A percentile compares a stretch with the other conserved stretches of the same genome.
These are phyloP conservation scores for Myripristis murdjan DNA, from an alignment of 2,797 vertebrate genomes.

Conservation along the genomic window DNA sequence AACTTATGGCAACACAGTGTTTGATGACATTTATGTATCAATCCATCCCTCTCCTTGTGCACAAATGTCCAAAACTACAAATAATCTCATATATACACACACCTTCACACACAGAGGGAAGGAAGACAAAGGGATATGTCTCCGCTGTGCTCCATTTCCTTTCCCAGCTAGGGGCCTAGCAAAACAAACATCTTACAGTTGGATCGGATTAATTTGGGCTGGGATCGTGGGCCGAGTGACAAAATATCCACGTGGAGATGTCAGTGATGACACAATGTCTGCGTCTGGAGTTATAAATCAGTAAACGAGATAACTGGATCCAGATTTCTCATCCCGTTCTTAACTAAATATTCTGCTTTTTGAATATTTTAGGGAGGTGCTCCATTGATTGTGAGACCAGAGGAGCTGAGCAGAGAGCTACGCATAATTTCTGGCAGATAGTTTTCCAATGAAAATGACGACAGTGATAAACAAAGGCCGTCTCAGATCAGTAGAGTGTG, in stretches of 20 bases:
- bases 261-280: background rate
- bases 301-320: slow-evolving; percentile 5
- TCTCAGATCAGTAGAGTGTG: slow-evolving; percentile 1
- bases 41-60: too few relatives aligned
- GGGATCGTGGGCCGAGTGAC: slow-evolving; percentile 18
- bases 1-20: slow-evolving; percentile 8
- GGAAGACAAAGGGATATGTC: slow-evolving; percentile 8
- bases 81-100: background rate
- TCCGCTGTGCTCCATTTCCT: background rate
- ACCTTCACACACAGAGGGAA: slow-evolving; percentile 8
- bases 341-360: slow-evolving; percentile 14
- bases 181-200: slow-evolving; percentile 13
- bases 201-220: slow-evolving; percentile 12
- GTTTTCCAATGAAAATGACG: background rate
- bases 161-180: background rate
- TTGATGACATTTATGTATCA: background rate
- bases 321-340: slow-evolving; percentile 7
- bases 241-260: slow-evolving; percentile 32
- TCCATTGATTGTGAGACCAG: background rate
- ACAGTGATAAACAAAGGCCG: background rate
- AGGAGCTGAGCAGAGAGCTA: slow-evolving; percentile 4
- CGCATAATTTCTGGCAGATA: background rate
- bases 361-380: background rate
- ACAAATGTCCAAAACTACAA: background rate
- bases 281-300: slow-evolving; percentile 16